Evolutionary conservation across 2,113 vertebrate species (phyloP).

Genomic region (Zapus hudsonius): DNA sequence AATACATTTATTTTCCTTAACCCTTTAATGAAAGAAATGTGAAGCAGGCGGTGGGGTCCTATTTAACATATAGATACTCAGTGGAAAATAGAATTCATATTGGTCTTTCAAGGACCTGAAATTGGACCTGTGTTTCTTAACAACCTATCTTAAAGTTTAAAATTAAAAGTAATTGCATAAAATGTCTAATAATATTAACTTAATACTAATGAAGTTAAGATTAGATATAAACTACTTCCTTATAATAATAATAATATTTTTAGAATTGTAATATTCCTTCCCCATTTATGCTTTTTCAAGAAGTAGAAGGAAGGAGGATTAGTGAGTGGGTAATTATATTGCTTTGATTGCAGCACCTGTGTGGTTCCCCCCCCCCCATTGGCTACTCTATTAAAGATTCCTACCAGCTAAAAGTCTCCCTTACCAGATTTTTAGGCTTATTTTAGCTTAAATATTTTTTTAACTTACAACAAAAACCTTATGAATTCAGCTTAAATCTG

Average conservation of each 20-base stretch:
- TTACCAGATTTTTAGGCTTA: slow-evolving; percentile 62
- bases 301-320: slow-evolving; percentile 71
- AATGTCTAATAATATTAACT: slow-evolving; percentile 59
- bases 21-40: background rate
- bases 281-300: slow-evolving; percentile 64
- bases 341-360: slow-evolving; percentile 79
- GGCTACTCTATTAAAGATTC: slow-evolving; percentile 74
- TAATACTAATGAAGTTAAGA: slow-evolving; percentile 40
- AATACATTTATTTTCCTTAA: slow-evolving; percentile 42
- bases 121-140: slow-evolving; percentile 47
- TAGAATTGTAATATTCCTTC: slow-evolving; percentile 65
- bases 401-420: slow-evolving; percentile 71
- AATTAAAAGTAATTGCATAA: slow-evolving; percentile 60
- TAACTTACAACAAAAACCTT: slow-evolving; percentile 61
- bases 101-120: slow-evolving; percentile 29
- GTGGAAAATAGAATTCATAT: slow-evolving; percentile 12
- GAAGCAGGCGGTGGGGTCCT: background rate
- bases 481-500: slow-evolving; percentile 49
- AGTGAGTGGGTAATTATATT: slow-evolving; percentile 76
- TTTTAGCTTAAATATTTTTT: slow-evolving; percentile 64
- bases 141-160: slow-evolving; percentile 58
- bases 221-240: slow-evolving; percentile 57
- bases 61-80: slow-evolving; percentile 43
- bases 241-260: slow-evolving; percentile 69
- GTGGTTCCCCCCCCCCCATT: slow-evolving; percentile 76